Evolutionary conservation across 2,113 vertebrate genomes (phyloP), one percentile per base, ranked within the genome.

Genomic region (Lasiurus borealis): DNA sequence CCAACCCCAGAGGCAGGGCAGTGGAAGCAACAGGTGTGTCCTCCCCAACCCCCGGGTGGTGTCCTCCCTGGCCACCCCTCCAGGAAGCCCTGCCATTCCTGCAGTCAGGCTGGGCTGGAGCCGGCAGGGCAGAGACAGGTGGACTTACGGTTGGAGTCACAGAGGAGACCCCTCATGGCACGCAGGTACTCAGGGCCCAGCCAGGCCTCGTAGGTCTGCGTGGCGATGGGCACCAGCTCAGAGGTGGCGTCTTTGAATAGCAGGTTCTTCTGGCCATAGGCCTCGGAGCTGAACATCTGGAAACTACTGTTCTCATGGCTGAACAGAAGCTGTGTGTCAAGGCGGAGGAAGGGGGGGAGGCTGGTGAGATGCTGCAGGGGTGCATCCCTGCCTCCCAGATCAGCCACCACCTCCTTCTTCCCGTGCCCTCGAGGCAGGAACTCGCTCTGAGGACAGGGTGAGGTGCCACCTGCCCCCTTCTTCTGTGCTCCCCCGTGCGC

Each of bases 201-300:
- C 99, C 99, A 99, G 0, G 92, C 95, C 86, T 98, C 97, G 16
- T 99, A 99, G 66, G 98, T 98, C 54, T 99, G 98, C 0, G 95
- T 97, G 84, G 97, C 93, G 0, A 98, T 97, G 50, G 76, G 73
- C 81, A 98, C 52, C 4, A 99, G 98, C 73, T 97, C 97, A 14
- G 91, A 95, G 59, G 99, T 98, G 34, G 95, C 88, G 7, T 99
- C 98, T 93, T 99, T 99, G 97, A 99, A 99, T 48, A 99, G 98
- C 78, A 99, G 97, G 54, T 98, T 98, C 95, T 96, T 98, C 44
- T 98, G 97, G 62, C 97, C 66, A 0, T 98, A 99, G 11, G 23
- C 52, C 6, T 88, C 1, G 0, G 99, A 99, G 50, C 99, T 98
- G 98, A 99, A 99, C 98, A 99, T 98, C 85, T 97, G 88, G 97